These are phyloP conservation scores for Diglossa cyanea DNA, from an alignment of 2,797 vertebrate genomes.

Conservation along the genomic window DNA sequence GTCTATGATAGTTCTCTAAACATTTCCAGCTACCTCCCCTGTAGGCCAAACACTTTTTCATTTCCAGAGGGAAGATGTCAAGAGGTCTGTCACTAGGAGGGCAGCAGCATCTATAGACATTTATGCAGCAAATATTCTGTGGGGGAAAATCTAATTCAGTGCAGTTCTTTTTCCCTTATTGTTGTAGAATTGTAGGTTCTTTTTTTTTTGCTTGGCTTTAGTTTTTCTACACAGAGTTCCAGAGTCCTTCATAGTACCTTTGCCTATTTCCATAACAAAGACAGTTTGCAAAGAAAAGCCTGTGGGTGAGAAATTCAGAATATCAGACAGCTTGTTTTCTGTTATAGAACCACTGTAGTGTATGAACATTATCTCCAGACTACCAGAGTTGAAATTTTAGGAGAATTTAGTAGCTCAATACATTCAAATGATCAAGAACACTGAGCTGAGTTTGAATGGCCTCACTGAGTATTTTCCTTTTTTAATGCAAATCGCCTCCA, in stretches of 20 bases:
- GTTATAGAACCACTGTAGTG: not conserved
- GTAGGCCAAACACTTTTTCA: not conserved
- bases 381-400: not conserved
- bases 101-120: not conserved
- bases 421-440: not conserved
- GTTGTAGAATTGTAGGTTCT: not conserved
- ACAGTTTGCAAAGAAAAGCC: not conserved
- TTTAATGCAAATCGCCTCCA: not conserved
- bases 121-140: not conserved
- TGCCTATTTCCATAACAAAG: not conserved
- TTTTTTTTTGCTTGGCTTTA: not conserved
- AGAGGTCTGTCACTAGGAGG: not conserved
- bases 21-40: not conserved
- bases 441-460: not conserved
- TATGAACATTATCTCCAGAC: not conserved
- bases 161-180: not conserved
- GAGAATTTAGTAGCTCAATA: not conserved
- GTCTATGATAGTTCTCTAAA: not conserved
- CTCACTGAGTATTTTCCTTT: not conserved
- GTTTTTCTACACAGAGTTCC: not conserved
- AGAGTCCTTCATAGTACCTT: not conserved
- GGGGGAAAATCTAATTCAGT: not conserved
- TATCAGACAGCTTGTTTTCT: not conserved
- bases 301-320: not conserved
- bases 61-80: not conserved